A percentile compares a stretch with the other conserved stretches of the same genome.
phyloP scores from a whole-genome alignment of 2,113 vertebrate species.

The Physeter macrocephalus region DNA sequence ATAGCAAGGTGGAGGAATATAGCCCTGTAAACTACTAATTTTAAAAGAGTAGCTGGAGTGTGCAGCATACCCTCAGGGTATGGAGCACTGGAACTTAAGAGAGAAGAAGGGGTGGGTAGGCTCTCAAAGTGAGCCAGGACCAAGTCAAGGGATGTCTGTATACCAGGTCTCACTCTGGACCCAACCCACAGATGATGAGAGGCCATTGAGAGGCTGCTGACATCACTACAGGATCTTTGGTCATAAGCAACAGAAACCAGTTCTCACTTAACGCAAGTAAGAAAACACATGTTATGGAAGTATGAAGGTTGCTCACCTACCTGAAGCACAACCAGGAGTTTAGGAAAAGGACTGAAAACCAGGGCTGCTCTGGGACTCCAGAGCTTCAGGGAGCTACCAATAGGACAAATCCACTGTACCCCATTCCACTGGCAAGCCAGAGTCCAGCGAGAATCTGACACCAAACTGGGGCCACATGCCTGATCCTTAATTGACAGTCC shows the following conservation, averaged over 20 bases:
- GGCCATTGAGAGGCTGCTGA: not conserved
- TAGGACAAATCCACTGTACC: not conserved
- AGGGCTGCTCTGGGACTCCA: not conserved
- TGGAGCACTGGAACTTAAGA: rapidly evolving
- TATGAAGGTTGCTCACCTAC: rapidly evolving
- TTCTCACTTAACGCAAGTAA: not conserved
- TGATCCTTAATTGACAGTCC: not conserved
- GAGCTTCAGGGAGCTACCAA: not conserved
- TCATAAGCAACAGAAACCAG: not conserved
- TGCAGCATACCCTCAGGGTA: not conserved
- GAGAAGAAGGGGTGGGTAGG: not conserved
- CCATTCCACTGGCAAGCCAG: not conserved
- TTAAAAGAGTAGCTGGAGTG: too few species aligned
- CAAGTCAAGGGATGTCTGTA: not conserved
- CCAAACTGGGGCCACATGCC: not conserved
- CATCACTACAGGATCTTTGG: not conserved
- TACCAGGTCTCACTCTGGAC: not conserved
- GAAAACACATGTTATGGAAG: not conserved
- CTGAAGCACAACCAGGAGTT: not conserved
- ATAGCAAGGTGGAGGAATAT: not conserved
- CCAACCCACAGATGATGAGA: not conserved
- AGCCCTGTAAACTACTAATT: not conserved
- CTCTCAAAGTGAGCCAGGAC: not conserved
- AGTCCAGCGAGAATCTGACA: not conserved
- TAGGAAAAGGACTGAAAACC: not conserved